phyloP scores from a whole-genome alignment of 2,888 invertebrate genomes.

The Drosophila niveifrons region DNA sequence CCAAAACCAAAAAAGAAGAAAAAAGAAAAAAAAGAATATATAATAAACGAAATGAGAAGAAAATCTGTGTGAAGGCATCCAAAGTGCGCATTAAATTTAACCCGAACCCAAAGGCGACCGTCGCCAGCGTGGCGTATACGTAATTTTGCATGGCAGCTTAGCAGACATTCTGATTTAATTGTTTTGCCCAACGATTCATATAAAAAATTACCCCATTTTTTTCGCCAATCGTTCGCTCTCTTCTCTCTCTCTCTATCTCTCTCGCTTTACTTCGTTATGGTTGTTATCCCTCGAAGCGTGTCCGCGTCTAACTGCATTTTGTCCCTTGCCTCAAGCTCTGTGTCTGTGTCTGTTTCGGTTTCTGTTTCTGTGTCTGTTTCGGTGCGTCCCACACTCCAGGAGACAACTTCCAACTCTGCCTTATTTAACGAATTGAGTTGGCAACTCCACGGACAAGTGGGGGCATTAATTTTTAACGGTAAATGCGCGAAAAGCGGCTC shows the following conservation, averaged over 20 bases:
- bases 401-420: slow-evolving; percentile 34
- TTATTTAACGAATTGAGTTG: slow-evolving; percentile 79
- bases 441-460: slow-evolving; percentile 73
- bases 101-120: slow-evolving; percentile 8
- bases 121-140: slow-evolving; percentile 51
- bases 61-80: slow-evolving; percentile 57
- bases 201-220: slow-evolving; percentile 56
- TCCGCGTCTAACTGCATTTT: slow-evolving; percentile 42
- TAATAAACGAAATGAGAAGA: neutral
- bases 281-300: slow-evolving; percentile 13
- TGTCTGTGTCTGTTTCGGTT: neutral
- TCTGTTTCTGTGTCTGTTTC: slow-evolving; percentile 2
- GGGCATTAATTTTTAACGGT: slow-evolving; percentile 83
- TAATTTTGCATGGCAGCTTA: slow-evolving; percentile 66
- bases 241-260: neutral
- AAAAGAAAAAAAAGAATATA: neutral
- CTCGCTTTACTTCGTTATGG: neutral
- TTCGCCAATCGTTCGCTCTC: neutral
- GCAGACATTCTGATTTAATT: slow-evolving; percentile 79
- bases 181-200: slow-evolving; percentile 67
- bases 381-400: neutral
- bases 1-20: slow-evolving; percentile 6
- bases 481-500: slow-evolving; percentile 76
- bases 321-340: slow-evolving; percentile 19
- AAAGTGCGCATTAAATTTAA: slow-evolving; percentile 47